Evolutionary conservation across 2,797 vertebrate genomes (phyloP), one percentile per base, ranked within the genome.

Genomic region (Micromesistius poutassou): DNA sequence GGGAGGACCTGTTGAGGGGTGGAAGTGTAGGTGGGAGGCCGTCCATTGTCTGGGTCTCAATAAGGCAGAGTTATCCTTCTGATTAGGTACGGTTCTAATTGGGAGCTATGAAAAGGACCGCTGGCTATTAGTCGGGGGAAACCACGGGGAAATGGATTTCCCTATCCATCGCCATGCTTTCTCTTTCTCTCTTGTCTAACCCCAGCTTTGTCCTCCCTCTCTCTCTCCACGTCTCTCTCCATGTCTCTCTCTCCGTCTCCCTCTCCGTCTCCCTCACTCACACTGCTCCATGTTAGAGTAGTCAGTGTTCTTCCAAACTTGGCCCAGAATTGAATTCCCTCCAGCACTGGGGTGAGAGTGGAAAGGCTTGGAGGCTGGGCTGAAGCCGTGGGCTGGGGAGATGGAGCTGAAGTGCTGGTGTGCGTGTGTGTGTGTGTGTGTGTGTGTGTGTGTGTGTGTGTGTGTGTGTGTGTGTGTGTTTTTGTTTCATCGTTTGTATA

Each of bases 71-170:
- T 83, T 94, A 87, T 91, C 95, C 94, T 93, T 94, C 88, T 93
- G 93, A 95, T 95, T 94, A 94, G 92, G 93, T 91, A 94, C 50
- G 94, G 88, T 94, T 94, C 88, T 95, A 95, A 96, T 95, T 96
- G 93, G 87, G 87, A 89, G 89, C 86, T 87, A 92, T 91, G 90
- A 93, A 94, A 93, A 90, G 93, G 92, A 91, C 90, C 79, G 78
- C 76, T 77, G 77, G 88, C 88, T 90, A 95, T 96, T 95, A 86
- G 50, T 22, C 5, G 91, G 86, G 91, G 86, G 88, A 87, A 94
- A 92, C 92, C 87, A 16, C 73, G 77, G 91, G 93, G 92, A 95
- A 94, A 95, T 95, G 90, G 92, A 94, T 96, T 92, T 85, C 81
- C 78, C 86, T 78, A 85, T 88, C 83, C 75, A 9, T 85, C 78